Base-by-base conservation (phyloP, 2,888 invertebrate species). In the Eurytoma californica region DNA sequence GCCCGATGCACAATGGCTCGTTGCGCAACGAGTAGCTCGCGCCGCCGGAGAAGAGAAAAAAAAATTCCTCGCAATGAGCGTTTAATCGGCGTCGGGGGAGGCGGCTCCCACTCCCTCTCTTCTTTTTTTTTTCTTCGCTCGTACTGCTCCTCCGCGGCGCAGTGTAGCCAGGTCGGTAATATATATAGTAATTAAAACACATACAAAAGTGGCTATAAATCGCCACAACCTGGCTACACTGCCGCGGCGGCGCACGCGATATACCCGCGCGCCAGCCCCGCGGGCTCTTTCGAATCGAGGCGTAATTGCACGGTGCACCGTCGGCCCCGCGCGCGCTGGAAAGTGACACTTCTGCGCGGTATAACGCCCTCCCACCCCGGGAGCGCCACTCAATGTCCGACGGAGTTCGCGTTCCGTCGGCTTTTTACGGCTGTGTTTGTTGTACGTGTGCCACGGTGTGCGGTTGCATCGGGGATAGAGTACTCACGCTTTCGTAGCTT, bases 1-100 rank as follows among this genome's bases (percentile, higher is more conserved):
- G 16, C 28, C 67, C 20, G 24, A n/a, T 55, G 49, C 58, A 57
- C 73, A 67, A 74, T 67, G 49, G 58, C 66, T 49, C 14, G 30
- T 74, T 67, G 18, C 67, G 13, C 67, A 58, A 74, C n/a, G 4
- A 49, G 66, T 5, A 7, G 7, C 39, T 39, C 39, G 39, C 9
- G 20, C 14, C 53, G 53, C 53, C 53, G 2, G 20, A 58, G 60
- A 60, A 28, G 28, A 30, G 9, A 9, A 39, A 39, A 39, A 39
- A 39, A 39, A 7, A 39, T 30, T 61, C 30, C 63, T 18, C 39
- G 63, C 39, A 47, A 47, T 39, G 39, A 13, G 47, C 63, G 47
- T 47, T 63, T 63, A 63, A 63, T 63, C 63, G 47, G 30, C 39
- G 61, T 30, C 24, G 61, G 30, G 61, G 12, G 30, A 20, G 58